Base-by-base conservation (phyloP, 2,113 vertebrate species). In the Chroicocephalus ridibundus region DNA sequence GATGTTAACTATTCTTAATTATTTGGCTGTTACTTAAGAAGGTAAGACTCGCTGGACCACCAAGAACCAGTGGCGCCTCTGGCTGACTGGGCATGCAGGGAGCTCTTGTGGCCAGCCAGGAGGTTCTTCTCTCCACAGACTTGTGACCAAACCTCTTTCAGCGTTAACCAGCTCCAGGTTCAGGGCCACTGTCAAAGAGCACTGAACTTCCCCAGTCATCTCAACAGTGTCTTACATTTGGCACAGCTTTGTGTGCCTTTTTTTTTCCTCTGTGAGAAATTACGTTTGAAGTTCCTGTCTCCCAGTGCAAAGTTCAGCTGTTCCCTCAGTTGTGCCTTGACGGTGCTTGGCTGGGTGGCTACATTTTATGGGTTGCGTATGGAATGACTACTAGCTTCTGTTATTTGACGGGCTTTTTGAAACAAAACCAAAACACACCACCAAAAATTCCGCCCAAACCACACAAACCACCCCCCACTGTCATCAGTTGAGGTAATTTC, bases 41-140 rank as follows among this genome's bases (percentile, higher is more conserved):
- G 0, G 0, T 18, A 5, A 46, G 34, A 7, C 14, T 57, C 0
- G 0, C n/a, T 29, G 32, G 65, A 24, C 2, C 27, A 8, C 44
- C 32, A 49, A 27, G 71, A 65, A 11, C 24, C 60, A 13, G 60
- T 0, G 1, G 52, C 12, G 8, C 61, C 26, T 64, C 61, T 40
- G 36, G 38, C 38, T 29, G 61, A 40, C 61, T 42, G 61, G 36
- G 26, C 8, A 8, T 42, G 38, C 26, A 29, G 38, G 32, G 46
- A 18, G 16, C 29, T 71, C 4, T 2, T 32, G 17, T 19, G 71
- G 46, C 19, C 44, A 55, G 42, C 66, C 70, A 27, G 42, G 44
- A 75, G n/a, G 29, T 38, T 22, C 6, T 47, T 38, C 36, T 88
- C 34, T 4, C n/a, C 40, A 2, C 11, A 22, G 42, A 38, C 27